A percentile compares a stretch with the other conserved stretches of the same genome.
phyloP scores from a whole-genome alignment of 2,888 invertebrate species.

The Acleris literana region DNA sequence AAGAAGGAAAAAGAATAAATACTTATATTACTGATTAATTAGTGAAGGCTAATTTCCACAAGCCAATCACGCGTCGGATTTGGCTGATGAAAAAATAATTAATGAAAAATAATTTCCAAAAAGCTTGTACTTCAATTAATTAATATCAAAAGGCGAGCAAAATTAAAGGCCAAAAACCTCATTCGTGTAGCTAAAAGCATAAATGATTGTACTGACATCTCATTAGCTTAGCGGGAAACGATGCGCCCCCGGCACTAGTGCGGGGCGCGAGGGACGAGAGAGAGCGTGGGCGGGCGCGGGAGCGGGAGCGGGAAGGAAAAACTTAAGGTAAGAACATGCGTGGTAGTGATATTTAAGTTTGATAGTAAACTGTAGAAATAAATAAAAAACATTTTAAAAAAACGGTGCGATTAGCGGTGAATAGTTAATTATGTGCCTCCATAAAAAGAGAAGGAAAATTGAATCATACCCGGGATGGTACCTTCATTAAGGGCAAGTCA shows the following conservation, averaged over 20 bases:
- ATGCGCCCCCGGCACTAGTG: conserved; percentile 67
- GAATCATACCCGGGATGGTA: too few relatives aligned
- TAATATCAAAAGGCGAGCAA: conserved; percentile 69
- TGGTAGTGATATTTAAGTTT: too few relatives aligned
- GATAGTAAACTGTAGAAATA: too few relatives aligned
- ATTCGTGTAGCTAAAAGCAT: conserved; percentile 76
- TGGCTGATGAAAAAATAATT: conserved; percentile 13
- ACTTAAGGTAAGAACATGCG: too few relatives aligned
- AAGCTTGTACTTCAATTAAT: conserved; percentile 61
- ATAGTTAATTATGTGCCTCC: too few relatives aligned
- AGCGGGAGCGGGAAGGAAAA: neutral
- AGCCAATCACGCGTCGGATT: conserved; percentile 28
- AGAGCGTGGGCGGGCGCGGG: neutral
- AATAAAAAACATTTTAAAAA: too few relatives aligned
- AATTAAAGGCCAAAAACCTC: conserved; percentile 79
- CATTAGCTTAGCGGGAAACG: conserved; percentile 81
- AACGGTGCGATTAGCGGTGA: too few relatives aligned
- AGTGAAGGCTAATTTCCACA: conserved; percentile 22
- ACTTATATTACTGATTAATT: neutral
- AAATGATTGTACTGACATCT: conserved; percentile 84
- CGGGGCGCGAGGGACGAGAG: conserved; percentile 42
- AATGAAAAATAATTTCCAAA: conserved; percentile 30
- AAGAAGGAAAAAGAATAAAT: too few relatives aligned
- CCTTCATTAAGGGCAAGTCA: too few relatives aligned
- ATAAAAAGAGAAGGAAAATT: too few relatives aligned